phyloP scores from a whole-genome alignment of 2,888 invertebrate species.

The Coecobrya sp. region DNA sequence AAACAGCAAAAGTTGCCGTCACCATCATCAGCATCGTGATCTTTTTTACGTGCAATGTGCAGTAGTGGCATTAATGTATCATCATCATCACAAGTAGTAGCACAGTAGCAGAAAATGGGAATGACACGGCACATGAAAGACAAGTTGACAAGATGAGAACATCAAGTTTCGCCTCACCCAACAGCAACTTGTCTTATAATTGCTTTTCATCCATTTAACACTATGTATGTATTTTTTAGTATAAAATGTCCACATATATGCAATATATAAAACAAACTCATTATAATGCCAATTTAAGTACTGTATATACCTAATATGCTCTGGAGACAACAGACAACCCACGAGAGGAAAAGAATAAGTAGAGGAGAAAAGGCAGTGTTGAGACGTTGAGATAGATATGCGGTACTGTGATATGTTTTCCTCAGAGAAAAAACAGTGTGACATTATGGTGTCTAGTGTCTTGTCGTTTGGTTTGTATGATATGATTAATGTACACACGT shows the following conservation, averaged over 20 bases:
- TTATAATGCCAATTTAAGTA: background rate
- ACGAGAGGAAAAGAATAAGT: background rate
- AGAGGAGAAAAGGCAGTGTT: background rate
- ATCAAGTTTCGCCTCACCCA: slow-evolving; percentile 61
- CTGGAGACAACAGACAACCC: slow-evolving; percentile 11
- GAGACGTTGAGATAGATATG: background rate
- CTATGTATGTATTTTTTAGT: background rate
- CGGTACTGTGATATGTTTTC: background rate
- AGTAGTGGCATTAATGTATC: background rate
- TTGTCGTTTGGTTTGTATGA: background rate
- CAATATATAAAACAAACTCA: background rate
- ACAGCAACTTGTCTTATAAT: slow-evolving; percentile 70
- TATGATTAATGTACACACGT: slow-evolving; percentile 70
- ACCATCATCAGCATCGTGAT: too few species aligned
- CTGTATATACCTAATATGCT: background rate
- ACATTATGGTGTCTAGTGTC: background rate
- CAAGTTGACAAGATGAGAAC: slow-evolving; percentile 74
- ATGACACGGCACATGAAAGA: slow-evolving; percentile 63
- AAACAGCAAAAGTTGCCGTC: background rate
- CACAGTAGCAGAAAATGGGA: slow-evolving; percentile 67
- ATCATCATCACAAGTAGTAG: background rate
- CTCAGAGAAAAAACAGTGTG: background rate
- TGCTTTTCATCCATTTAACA: slow-evolving; percentile 67
- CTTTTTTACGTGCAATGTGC: background rate
- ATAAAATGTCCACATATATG: background rate